Base-by-base conservation (phyloP, 2,888 invertebrate genomes). In the Melieria picta region DNA sequence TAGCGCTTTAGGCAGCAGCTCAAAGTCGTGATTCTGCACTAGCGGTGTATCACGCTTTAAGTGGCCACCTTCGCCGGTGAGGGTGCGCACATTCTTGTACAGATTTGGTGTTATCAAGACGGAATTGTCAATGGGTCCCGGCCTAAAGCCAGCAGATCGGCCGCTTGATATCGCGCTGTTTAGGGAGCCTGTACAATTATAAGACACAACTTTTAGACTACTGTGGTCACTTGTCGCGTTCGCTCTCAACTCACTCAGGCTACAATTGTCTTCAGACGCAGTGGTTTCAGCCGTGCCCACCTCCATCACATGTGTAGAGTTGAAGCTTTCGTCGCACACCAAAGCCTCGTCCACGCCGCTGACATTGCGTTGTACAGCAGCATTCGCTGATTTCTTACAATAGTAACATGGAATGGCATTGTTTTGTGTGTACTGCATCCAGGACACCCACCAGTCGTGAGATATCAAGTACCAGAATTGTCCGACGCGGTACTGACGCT, bases 381-480 rank as follows among this genome's bases (percentile, higher is more conserved):
- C 30, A 66, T 75, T 83, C 30, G 77, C 76, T 4, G 79, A 77
- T 76, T 82, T 79, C 64, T 88, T 87, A 77, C 90, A 90, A 72
- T 85, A 85, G 55, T 85, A 85, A 79, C 89, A 89, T 7, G 86
- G 84, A n/a, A 84, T 83, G 50, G 83, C 81, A 67, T 84, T 84
- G 61, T 80, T 80, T 73, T 87, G 88, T n/a, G 93, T 91, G 87
- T 94, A 92, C 56, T 90, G 90, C 69, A 89, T 87, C 97, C 96
- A 97, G 11, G 88, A 88, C 74, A 90, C 90, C 96, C 96, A 97
- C 97, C 97, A 97, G 78, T 93, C 93, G 61, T 92, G 91, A 1
- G 92, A 90, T 73, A 96, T 90, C 75, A 97, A 90, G 89, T 95
- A 96, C 95, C 96, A 96, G 87, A 94, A 93, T 87, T 96, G 95